Percentiles rank a stretch among this genome's conserved stretches.
These are phyloP conservation scores for Falco cherrug DNA, from an alignment of 2,797 vertebrate genomes.

Conservation along the genomic window DNA sequence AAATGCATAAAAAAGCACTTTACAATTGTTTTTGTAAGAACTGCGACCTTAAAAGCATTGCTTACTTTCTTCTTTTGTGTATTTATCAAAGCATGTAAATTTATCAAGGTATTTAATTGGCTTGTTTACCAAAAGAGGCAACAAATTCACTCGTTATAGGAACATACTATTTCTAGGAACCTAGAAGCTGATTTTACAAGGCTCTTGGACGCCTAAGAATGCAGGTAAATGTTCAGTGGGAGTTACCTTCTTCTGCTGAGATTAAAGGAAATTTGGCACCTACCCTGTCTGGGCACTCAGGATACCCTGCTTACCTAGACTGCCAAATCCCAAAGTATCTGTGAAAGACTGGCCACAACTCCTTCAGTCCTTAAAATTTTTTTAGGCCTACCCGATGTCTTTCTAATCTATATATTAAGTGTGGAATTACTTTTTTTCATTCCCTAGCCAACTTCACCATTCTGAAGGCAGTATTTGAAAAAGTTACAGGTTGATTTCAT, in stretches of 20 bases:
- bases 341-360: neutral
- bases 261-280: neutral
- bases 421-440: fast-evolving
- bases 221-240: neutral
- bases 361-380: neutral
- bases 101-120: neutral
- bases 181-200: neutral
- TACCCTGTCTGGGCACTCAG: neutral
- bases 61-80: neutral
- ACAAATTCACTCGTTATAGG: neutral
- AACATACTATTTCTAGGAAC: neutral
- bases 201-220: neutral
- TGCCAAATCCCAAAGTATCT: neutral
- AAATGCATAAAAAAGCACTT: neutral
- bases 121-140: neutral
- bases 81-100: neutral
- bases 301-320: neutral
- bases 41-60: neutral
- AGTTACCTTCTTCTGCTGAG: neutral
- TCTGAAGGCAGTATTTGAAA: neutral
- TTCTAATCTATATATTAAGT: neutral
- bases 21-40: neutral
- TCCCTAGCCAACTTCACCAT: neutral
- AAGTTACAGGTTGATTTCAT: neutral
- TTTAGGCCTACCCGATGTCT: neutral